These are phyloP conservation scores for Digitonthophagus gazella DNA, from an alignment of 2,888 invertebrate genomes.

Conservation along the genomic window DNA sequence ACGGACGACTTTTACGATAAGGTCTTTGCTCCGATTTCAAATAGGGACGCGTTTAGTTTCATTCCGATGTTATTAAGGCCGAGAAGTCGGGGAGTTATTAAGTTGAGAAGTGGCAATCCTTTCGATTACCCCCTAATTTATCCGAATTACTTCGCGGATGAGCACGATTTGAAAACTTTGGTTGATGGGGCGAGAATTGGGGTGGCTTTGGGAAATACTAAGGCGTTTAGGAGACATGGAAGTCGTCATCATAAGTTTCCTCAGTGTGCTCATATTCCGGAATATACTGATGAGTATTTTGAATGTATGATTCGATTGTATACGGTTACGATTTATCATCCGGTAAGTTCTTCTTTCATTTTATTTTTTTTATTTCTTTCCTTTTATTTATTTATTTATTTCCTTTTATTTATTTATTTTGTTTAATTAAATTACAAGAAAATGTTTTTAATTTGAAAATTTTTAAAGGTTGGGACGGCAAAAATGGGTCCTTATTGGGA, in stretches of 20 bases:
- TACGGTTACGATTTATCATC: slow-evolving; percentile 82
- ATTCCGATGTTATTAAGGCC: slow-evolving; percentile 84
- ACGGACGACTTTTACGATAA: slow-evolving; percentile 70
- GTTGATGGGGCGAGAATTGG: slow-evolving; percentile 85
- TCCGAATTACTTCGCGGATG: slow-evolving; percentile 85
- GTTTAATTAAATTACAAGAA: too few species aligned
- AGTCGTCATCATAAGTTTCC: slow-evolving; percentile 75
- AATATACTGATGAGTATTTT: slow-evolving; percentile 76
- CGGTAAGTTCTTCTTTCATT: too few species aligned
- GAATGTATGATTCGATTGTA: slow-evolving; percentile 85
- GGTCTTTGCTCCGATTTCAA: slow-evolving; percentile 72
- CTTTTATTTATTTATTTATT: too few species aligned
- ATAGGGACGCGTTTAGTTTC: slow-evolving; percentile 79
- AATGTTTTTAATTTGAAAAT: too few species aligned
- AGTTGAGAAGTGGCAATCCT: slow-evolving; percentile 78
- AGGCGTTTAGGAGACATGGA: slow-evolving; percentile 71
- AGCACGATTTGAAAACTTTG: slow-evolving; percentile 74
- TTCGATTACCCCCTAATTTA: slow-evolving; percentile 86
- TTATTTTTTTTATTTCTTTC: too few species aligned
- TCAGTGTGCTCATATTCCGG: slow-evolving; percentile 66
- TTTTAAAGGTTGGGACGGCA: slow-evolving; percentile 64
- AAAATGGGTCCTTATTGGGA: slow-evolving; percentile 91
- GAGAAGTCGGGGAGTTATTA: slow-evolving; percentile 77
- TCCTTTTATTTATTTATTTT: too few species aligned
- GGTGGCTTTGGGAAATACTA: slow-evolving; percentile 75